These are phyloP conservation scores for Platyrinchus mystaceus DNA, from an alignment of 2,797 vertebrate genomes.

Conservation along the genomic window DNA sequence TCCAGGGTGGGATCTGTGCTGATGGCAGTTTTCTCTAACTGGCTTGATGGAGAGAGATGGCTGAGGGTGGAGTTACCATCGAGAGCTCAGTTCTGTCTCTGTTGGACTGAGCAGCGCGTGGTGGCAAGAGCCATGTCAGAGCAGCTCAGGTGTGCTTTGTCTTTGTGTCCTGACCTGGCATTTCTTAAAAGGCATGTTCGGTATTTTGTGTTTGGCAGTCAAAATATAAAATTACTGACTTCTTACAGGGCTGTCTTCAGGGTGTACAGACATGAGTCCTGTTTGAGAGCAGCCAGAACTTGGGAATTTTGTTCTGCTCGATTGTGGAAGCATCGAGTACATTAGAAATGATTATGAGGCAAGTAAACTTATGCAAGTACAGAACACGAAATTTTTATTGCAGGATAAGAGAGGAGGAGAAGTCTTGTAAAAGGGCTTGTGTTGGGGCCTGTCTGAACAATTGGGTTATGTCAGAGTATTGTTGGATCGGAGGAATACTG, in stretches of 20 bases:
- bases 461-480: neutral
- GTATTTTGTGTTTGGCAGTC: neutral
- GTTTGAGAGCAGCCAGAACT: neutral
- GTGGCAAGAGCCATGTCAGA: neutral
- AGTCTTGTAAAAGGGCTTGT: neutral
- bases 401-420: neutral
- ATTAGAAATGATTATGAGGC: fast-evolving
- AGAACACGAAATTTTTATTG: neutral
- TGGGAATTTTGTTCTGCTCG: neutral
- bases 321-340: neutral
- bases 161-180: neutral
- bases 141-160: neutral
- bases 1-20: fast-evolving
- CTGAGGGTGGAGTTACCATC: neutral
- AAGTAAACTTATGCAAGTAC: neutral
- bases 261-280: neutral
- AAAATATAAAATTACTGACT: neutral
- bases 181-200: neutral
- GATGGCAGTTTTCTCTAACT: fast-evolving
- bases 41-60: neutral
- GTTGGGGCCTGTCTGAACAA: neutral
- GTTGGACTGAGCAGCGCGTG: no score
- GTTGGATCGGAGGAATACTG: neutral
- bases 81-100: neutral
- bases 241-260: neutral